Percentiles rank a stretch among this genome's conserved stretches.
phyloP scores from a whole-genome alignment of 2,113 vertebrate genomes.

The Apodemus speciosus region DNA sequence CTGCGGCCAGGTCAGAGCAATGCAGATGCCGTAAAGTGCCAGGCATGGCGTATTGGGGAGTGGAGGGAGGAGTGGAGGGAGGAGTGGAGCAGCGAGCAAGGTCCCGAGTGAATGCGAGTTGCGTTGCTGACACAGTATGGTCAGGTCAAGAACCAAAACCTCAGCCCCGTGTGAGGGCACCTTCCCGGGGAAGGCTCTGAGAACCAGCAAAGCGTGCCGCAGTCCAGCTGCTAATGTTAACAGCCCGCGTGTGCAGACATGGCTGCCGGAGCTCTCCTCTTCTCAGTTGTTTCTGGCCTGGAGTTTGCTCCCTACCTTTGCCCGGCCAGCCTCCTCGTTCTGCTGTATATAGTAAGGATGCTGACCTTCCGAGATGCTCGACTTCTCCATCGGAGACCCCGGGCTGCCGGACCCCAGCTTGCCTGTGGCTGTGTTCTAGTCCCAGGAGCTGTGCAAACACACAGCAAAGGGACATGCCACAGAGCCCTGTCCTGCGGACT shows the following conservation, averaged over 20 bases:
- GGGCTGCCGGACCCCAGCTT: neutral
- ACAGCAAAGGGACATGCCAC: fast-evolving
- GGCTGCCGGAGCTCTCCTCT: neutral
- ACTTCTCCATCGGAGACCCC: neutral
- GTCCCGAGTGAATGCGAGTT: neutral
- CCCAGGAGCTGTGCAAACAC: neutral
- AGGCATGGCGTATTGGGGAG: fast-evolving
- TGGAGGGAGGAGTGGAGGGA: neutral
- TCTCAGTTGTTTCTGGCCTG: neutral
- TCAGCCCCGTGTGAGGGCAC: neutral
- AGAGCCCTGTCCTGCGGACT: neutral
- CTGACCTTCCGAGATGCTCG: neutral
- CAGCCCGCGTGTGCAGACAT: neutral
- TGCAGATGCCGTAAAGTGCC: neutral
- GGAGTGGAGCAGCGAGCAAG: neutral
- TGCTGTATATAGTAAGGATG: neutral
- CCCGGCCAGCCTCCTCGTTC: neutral
- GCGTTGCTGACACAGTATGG: neutral
- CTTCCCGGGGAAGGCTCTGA: neutral
- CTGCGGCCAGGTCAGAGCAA: neutral
- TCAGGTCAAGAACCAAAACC: neutral
- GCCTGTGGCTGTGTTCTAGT: neutral
- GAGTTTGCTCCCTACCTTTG: neutral
- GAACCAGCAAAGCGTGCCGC: neutral
- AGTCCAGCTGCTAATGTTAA: neutral